phyloP scores from a whole-genome alignment of 1,140 invertebrate genomes.

The Atta texana region DNA sequence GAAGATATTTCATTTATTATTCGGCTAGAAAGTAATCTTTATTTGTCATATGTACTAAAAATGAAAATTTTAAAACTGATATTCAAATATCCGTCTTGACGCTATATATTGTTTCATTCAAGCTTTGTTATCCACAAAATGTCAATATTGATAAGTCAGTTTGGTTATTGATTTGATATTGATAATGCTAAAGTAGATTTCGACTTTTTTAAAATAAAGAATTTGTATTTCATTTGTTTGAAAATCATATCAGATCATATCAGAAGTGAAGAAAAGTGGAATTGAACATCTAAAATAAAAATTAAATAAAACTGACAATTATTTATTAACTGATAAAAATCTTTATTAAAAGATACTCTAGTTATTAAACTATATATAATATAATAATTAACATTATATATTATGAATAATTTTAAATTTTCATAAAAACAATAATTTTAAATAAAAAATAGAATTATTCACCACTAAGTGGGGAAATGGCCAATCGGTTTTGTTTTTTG shows the following conservation, averaged over 20 bases:
- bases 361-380: too few species aligned
- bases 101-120: background rate
- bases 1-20: background rate
- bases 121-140: constrained; percentile 10
- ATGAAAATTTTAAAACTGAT: background rate
- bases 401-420: too few species aligned
- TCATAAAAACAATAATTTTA: too few species aligned
- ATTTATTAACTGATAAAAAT: too few species aligned
- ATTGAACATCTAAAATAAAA: too few species aligned
- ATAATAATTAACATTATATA: too few species aligned
- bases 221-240: background rate
- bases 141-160: constrained; percentile 16
- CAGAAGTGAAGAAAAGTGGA: background rate
- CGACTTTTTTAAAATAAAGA: constrained; percentile 6
- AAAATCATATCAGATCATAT: background rate
- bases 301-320: too few species aligned
- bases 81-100: background rate
- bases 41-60: background rate
- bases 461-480: too few species aligned
- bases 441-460: too few species aligned
- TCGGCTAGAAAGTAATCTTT: background rate
- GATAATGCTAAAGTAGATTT: constrained; percentile 17
- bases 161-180: background rate
- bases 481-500: too few species aligned
- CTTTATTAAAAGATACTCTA: too few species aligned